Evolutionary conservation across 2,888 invertebrate genomes (phyloP), one percentile per base, ranked within the genome.

Genomic region (Noctua fimbriata): DNA sequence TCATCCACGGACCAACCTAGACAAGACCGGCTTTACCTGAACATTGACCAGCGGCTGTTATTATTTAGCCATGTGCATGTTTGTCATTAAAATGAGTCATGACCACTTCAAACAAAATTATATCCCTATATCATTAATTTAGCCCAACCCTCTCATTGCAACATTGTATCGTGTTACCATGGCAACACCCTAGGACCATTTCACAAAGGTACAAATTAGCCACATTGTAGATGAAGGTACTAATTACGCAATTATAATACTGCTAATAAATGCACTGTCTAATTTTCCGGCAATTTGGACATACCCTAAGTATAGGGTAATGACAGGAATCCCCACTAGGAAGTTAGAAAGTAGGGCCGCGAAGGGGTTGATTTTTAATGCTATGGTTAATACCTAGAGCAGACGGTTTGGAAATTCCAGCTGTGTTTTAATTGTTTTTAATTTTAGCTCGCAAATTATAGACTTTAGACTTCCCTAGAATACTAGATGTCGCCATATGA

Each of bases 111-210:
- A 66, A 77, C 16, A 49, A 58, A 55, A 78, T 44, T n/a, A 32
- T 16, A n/a, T 47, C 3, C 18, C 12, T 12, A 44, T 28, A 18
- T 36, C 7, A 79, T 74, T 58, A 41, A 41, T 41, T 41, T 41
- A 41, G 12, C 18, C 24, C 1, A 21, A 5, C 21, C 66, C 74
- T 18, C 28, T 0, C 14, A n/a, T 18, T 24, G 47, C 55, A 41
- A 79, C 16, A 58, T 32, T 82, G 74, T 49, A 44, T 24, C 16
- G 28, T 6, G 79, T 58, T 14, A 44, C 79, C 75, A 44, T 82
- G 12, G 82, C 0, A 67, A 67, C 82, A 16, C 79, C 79, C 82
- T 66, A 21, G 7, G 0, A 12, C 47, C n/a, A n/a, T n/a, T 36
- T 18, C 10, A 28, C 36, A 9, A 71, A 60, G 18, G 71, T 16